Conservation (phyloP, 1,140 invertebrate species). For the Drosophila yakuba region DNA sequence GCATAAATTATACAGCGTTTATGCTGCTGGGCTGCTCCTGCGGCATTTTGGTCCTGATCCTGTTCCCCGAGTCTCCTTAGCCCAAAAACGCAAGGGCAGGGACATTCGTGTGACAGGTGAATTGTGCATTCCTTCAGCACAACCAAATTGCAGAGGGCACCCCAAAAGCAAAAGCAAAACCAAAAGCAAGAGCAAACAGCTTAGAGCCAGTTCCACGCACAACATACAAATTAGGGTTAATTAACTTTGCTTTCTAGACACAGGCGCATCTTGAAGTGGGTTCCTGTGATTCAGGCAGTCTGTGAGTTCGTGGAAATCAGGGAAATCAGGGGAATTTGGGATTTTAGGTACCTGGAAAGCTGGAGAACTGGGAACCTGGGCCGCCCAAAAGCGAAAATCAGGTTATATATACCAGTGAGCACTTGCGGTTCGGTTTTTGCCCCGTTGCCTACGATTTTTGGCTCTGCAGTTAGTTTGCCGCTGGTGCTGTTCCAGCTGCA, state of each 20-base stretch:
- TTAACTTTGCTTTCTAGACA: conserved; percentile 66
- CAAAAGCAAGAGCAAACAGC: conserved; percentile 1
- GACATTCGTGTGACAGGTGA: conserved; percentile 55
- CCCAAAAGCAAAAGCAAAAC: not conserved
- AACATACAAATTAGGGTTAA: conserved; percentile 75
- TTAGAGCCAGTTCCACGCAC: conserved; percentile 29
- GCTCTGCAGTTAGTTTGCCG: conserved; percentile 24
- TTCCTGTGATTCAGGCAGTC: not conserved
- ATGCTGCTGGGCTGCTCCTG: conserved; percentile 35
- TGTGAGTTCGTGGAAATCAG: not conserved
- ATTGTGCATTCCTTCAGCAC: conserved; percentile 49
- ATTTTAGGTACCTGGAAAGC: not conserved
- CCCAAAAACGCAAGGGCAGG: not conserved
- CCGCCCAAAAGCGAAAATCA: conserved; percentile 35
- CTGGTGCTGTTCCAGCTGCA: conserved; percentile 44
- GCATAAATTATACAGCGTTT: conserved; percentile 80
- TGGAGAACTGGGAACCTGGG: not conserved
- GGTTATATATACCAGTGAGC: conserved; percentile 52
- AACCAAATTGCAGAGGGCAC: conserved; percentile 1
- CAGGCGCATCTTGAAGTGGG: conserved; percentile 2
- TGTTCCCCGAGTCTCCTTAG: too few relatives aligned
- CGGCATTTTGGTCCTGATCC: not conserved
- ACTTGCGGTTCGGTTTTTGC: conserved; percentile 27
- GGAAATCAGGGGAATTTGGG: not conserved
- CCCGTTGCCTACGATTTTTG: conserved; percentile 62